A percentile compares a stretch with the other conserved stretches of the same genome.
Evolutionary conservation across 2,888 invertebrate species (phyloP).

Genomic region (Xylocampa areola): DNA sequence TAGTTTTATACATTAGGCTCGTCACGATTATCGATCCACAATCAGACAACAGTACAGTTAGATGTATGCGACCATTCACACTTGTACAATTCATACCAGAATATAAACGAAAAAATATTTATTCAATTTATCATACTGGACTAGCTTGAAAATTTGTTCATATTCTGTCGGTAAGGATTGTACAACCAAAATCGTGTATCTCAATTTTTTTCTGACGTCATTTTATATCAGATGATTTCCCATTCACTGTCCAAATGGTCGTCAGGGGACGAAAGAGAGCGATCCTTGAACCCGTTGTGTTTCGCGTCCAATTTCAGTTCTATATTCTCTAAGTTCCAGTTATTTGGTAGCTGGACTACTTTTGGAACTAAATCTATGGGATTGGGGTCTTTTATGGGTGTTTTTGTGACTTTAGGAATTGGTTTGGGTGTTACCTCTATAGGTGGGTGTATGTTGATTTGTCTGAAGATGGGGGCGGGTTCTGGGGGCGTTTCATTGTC

Average conservation of each 20-base stretch:
- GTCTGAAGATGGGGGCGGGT: constrained; percentile 34
- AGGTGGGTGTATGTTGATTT: constrained; percentile 39
- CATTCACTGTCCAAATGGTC: constrained; percentile 83
- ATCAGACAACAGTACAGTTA: too few species aligned
- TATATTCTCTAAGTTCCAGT: constrained; percentile 90
- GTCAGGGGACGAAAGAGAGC: constrained; percentile 76
- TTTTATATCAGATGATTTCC: constrained; percentile 81
- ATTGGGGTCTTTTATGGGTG: constrained; percentile 49
- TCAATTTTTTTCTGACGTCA: constrained; percentile 13
- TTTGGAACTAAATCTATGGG: constrained; percentile 81
- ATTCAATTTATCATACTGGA: neutral
- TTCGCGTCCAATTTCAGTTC: constrained; percentile 78
- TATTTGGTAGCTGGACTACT: constrained; percentile 88
- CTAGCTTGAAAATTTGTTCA: too few species aligned
- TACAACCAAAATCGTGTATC: constrained; percentile 16
- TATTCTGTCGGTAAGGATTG: constrained; percentile 19
- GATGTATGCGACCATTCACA: too few species aligned
- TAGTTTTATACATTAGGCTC: too few species aligned
- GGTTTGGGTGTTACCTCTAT: constrained; percentile 31
- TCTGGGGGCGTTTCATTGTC: constrained; percentile 36
- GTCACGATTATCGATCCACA: too few species aligned
- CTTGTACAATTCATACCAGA: constrained; percentile 31
- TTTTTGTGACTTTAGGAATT: constrained; percentile 35
- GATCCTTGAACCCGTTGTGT: constrained; percentile 71
- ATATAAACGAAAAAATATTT: neutral